These are phyloP conservation scores for Danio aesculapii DNA, from an alignment of 2,797 vertebrate species.

Conservation along the genomic window DNA sequence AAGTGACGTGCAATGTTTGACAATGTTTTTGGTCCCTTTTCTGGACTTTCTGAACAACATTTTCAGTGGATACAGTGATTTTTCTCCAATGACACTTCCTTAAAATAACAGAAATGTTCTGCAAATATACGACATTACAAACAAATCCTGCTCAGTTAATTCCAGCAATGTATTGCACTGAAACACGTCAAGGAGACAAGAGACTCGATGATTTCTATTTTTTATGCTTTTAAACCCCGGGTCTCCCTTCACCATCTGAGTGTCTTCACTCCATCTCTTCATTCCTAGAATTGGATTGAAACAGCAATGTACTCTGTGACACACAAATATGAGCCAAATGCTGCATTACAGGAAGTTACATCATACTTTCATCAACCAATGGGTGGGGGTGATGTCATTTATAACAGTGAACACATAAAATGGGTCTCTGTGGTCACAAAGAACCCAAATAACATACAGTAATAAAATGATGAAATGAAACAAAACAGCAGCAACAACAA, in stretches of 20 bases:
- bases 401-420: slow-evolving; percentile 1
- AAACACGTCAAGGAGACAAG: slow-evolving; percentile 3
- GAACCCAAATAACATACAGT: not conserved
- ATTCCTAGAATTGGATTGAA: slow-evolving; percentile 81
- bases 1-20: too few species aligned
- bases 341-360: slow-evolving; percentile 49
- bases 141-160: slow-evolving; percentile 8
- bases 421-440: not conserved
- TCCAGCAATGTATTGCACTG: not conserved
- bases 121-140: not conserved
- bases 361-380: slow-evolving; percentile 37
- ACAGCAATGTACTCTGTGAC: slow-evolving; percentile 78
- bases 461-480: not conserved
- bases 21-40: too few species aligned
- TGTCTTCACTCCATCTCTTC: slow-evolving; percentile 79
- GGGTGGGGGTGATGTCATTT: not conserved
- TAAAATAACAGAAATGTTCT: not conserved
- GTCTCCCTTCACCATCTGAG: slow-evolving; percentile 61
- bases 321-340: slow-evolving; percentile 52
- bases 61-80: too few species aligned
- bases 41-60: too few species aligned
- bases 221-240: slow-evolving; percentile 54
- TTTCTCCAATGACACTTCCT: not conserved
- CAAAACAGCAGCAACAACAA: not conserved
- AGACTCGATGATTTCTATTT: slow-evolving; percentile 23